Evolutionary conservation across 2,113 vertebrate genomes (phyloP).

Genomic region (Carassius auratus): DNA sequence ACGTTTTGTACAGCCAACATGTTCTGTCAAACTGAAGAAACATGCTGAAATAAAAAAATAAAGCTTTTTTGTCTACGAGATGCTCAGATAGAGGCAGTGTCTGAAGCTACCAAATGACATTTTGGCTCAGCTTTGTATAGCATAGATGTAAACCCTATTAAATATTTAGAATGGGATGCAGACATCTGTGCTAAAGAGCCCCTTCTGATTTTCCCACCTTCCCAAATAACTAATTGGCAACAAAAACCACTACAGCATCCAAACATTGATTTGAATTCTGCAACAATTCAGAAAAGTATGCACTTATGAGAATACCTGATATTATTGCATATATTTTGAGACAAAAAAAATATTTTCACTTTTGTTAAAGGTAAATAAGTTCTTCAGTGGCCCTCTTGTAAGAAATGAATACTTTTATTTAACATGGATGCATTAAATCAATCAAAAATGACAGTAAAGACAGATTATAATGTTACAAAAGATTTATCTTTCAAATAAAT

Average conservation of each 20-base stretch:
- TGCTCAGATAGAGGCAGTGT: slow-evolving; percentile 2
- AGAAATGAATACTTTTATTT: no score
- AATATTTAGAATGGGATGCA: slow-evolving; percentile 9
- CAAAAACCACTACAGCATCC: background rate
- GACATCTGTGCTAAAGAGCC: background rate
- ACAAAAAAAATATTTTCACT: no score
- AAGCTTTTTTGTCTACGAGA: slow-evolving; percentile 51
- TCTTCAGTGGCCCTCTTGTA: no score
- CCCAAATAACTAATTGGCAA: background rate
- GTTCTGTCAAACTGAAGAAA: slow-evolving; percentile 46
- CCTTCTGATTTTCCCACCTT: background rate
- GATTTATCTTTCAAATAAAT: no score
- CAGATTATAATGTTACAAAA: no score
- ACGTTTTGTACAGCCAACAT: slow-evolving; percentile 54
- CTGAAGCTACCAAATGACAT: background rate
- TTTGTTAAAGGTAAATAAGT: no score
- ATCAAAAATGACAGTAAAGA: no score
- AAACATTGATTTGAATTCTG: background rate
- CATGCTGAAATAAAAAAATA: slow-evolving; percentile 38
- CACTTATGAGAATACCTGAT: background rate
- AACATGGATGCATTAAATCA: no score
- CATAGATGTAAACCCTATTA: slow-evolving; percentile 11
- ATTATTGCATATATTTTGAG: no score
- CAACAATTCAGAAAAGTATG: background rate
- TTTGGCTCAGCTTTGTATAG: background rate